Evolutionary conservation across 2,113 vertebrate species (phyloP).

Genomic region (Syngnathoides biaculeatus): DNA sequence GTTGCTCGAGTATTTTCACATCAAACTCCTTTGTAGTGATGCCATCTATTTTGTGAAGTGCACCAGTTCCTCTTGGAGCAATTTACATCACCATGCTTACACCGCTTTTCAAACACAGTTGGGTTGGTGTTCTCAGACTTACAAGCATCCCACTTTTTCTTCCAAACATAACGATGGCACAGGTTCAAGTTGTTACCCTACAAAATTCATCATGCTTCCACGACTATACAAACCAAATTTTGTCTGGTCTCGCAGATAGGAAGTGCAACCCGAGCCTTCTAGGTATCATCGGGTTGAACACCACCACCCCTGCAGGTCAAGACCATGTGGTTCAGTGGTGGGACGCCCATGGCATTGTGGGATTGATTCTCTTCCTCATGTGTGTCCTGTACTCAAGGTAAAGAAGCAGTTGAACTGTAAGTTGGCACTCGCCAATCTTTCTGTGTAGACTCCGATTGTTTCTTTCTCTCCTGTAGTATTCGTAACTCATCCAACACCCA

Average conservation of each 20-base stretch:
- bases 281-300: slow-evolving; percentile 91
- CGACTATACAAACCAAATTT: not conserved
- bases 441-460: not conserved
- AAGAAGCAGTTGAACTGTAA: not conserved
- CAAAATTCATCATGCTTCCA: not conserved
- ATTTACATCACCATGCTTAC: no score
- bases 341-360: slow-evolving; percentile 96
- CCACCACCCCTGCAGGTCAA: slow-evolving; percentile 76
- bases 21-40: no score
- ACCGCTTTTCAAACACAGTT: no score
- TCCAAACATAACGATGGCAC: no score
- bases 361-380: slow-evolving; percentile 89
- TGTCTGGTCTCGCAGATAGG: slow-evolving; percentile 74
- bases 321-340: slow-evolving; percentile 91
- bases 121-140: no score
- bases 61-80: no score
- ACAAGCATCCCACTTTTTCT: no score
- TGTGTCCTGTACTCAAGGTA: slow-evolving; percentile 98
- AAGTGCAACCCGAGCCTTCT: slow-evolving; percentile 94
- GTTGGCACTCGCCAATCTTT: not conserved
- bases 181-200: not conserved
- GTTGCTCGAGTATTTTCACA: no score
- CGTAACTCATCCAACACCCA: slow-evolving; percentile 93
- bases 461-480: slow-evolving; percentile 70
- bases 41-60: no score